These are phyloP conservation scores for Brachystomella parvula DNA, from an alignment of 1,140 invertebrate genomes.

Conservation along the genomic window DNA sequence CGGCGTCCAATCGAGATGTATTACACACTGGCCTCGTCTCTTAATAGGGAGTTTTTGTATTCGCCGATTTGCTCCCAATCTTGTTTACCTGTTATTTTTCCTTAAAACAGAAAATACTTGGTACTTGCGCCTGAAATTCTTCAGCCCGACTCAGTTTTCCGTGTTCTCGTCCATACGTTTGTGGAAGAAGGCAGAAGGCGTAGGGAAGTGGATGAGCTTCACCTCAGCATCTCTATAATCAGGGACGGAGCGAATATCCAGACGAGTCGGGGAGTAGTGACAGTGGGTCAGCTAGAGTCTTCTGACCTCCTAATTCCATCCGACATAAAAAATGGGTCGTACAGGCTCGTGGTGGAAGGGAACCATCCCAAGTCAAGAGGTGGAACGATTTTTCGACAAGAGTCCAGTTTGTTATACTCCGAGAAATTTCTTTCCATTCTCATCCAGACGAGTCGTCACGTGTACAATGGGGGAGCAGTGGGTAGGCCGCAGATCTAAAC, in stretches of 20 bases:
- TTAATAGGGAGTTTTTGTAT: too few species aligned
- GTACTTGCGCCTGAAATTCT: slow-evolving; percentile 43
- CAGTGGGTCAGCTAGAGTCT: slow-evolving; percentile 39
- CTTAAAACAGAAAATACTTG: slow-evolving; percentile 44
- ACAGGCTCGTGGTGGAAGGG: slow-evolving; percentile 45
- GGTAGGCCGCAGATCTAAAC: slow-evolving; percentile 37
- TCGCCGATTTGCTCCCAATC: too few species aligned
- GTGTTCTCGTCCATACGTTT: slow-evolving; percentile 38
- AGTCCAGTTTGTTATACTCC: slow-evolving; percentile 42
- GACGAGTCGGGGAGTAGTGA: slow-evolving; percentile 34
- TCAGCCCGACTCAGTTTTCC: slow-evolving; percentile 43
- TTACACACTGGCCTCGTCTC: too few species aligned
- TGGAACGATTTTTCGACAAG: slow-evolving; percentile 43
- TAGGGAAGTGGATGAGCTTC: slow-evolving; percentile 24
- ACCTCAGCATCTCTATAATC: slow-evolving; percentile 41
- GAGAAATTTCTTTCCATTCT: slow-evolving; percentile 47
- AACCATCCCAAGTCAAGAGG: slow-evolving; percentile 41
- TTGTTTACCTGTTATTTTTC: too few species aligned
- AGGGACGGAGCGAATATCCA: slow-evolving; percentile 43
- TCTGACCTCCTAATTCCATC: slow-evolving; percentile 40
- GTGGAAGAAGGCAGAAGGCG: slow-evolving; percentile 12
- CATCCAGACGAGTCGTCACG: slow-evolving; percentile 45
- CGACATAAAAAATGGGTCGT: slow-evolving; percentile 41
- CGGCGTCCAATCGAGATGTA: too few species aligned
- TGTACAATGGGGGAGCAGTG: slow-evolving; percentile 45